Base-by-base conservation (phyloP, 2,797 vertebrate genomes). In the Aplochiton taeniatus region DNA sequence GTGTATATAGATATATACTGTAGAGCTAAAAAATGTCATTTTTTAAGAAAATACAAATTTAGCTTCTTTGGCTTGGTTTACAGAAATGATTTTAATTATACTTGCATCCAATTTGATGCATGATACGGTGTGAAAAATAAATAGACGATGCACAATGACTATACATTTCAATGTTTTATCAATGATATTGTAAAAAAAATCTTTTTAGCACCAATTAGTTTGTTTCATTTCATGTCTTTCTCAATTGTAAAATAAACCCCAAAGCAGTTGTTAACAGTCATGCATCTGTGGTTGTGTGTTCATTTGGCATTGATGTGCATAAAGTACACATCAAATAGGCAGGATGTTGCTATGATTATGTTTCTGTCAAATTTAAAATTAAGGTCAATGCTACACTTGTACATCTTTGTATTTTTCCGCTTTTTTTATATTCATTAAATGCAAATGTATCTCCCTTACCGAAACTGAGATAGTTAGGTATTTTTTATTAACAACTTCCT, bases 161-260 rank as follows among this genome's bases (percentile, higher is more conserved):
- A 95, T 95, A 96, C 95, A 94, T 96, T 96, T 96, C 94, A 95
- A 96, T 96, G 95, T 96, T 95, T 95, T 95, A 93, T 96, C 93
- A 90, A 96, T 93, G 92, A 94, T 96, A 95, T 93, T 97, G 95
- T 97, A 91, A 92, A 93, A 77, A 93, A 91, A 91, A 86, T 90
- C 89, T 96, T 96, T 94, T 93, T 95, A 95, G 94, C 94, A 94
- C 92, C 91, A 81, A 94, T 94, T 95, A 95, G 94, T 92, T 94
- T 94, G 94, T 95, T 89, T 96, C 90, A 92, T 93, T 70, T 65
- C 14, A 79, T 89, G 87, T 87, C 84, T 90, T 95, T 94, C 94
- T 96, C 93, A 95, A 95, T 92, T 98, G 96, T 98, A 96, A 96
- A 98, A 98, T 98, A 98, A 98, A 98, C 92, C 95, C 94, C 95